Evolutionary conservation across 2,113 vertebrate species (phyloP).

Genomic region (Cebus imitator): DNA sequence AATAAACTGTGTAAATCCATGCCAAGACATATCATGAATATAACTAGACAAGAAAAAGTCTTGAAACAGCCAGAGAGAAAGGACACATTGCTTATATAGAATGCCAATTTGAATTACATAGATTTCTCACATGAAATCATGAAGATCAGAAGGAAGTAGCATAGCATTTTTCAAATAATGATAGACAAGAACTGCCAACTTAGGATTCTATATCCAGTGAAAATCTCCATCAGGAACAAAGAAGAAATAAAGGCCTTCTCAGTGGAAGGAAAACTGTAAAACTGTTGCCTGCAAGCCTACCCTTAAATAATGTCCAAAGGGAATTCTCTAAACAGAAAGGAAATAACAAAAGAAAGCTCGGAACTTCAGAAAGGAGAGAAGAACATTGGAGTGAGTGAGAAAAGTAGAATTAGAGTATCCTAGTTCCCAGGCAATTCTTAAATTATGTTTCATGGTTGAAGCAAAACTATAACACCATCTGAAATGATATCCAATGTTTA

Average conservation of each 20-base stretch:
- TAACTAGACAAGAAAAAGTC: not conserved
- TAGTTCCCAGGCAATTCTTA: not conserved
- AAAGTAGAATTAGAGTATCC: not conserved
- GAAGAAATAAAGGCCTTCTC: not conserved
- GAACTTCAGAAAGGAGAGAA: not conserved
- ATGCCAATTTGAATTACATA: not conserved
- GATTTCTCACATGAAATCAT: not conserved
- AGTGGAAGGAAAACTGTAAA: not conserved
- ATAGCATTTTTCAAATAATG: not conserved
- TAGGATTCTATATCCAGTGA: not conserved
- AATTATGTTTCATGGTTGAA: constrained; percentile 11
- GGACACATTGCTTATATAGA: not conserved
- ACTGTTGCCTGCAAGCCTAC: not conserved
- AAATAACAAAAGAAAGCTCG: not conserved
- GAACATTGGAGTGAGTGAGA: not conserved
- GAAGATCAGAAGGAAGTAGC: not conserved
- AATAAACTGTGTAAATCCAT: constrained; percentile 9
- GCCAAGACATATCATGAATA: not conserved
- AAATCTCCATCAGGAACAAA: not conserved
- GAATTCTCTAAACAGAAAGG: not conserved
- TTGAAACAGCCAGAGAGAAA: not conserved
- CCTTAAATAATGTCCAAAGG: not conserved
- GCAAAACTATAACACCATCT: not conserved
- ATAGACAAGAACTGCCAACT: not conserved
- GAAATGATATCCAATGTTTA: not conserved